Conservation (phyloP, 1,140 invertebrate species). For the Archivesica marissinica region DNA sequence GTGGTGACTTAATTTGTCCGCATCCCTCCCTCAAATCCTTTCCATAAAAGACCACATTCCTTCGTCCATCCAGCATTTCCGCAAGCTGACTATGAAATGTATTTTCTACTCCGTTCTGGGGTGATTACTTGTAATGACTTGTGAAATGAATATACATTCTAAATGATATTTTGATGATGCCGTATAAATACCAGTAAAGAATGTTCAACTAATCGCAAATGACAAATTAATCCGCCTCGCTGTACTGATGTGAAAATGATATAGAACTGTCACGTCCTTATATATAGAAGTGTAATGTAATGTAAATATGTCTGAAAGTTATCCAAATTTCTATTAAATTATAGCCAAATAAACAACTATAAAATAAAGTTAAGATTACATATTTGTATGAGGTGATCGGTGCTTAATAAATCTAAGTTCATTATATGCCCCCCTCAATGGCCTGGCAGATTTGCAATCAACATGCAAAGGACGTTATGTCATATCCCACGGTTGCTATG, state of each 20-base stretch:
- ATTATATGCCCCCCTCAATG: no score
- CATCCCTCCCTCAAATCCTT: no score
- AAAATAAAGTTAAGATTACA: no score
- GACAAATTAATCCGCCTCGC: slow-evolving; percentile 5
- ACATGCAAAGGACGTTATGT: no score
- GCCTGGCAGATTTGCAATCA: no score
- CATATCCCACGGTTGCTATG: no score
- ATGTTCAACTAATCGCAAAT: background rate
- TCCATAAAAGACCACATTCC: background rate
- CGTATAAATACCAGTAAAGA: background rate
- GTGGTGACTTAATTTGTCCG: background rate
- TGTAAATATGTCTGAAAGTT: slow-evolving; percentile 12
- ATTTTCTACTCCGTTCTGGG: background rate
- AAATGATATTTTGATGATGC: slow-evolving; percentile 18
- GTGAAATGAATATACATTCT: slow-evolving; percentile 24
- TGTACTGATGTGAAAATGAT: slow-evolving; percentile 31
- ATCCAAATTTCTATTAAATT: no score
- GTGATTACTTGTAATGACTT: slow-evolving; percentile 4
- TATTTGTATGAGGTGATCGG: no score
- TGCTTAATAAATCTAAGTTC: no score
- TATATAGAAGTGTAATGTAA: background rate
- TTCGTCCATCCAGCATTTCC: background rate
- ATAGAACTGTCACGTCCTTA: background rate
- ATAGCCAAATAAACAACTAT: no score
- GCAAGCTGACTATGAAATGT: background rate